Conservation (phyloP, 2,888 invertebrate species). For the Aromia moschata region DNA sequence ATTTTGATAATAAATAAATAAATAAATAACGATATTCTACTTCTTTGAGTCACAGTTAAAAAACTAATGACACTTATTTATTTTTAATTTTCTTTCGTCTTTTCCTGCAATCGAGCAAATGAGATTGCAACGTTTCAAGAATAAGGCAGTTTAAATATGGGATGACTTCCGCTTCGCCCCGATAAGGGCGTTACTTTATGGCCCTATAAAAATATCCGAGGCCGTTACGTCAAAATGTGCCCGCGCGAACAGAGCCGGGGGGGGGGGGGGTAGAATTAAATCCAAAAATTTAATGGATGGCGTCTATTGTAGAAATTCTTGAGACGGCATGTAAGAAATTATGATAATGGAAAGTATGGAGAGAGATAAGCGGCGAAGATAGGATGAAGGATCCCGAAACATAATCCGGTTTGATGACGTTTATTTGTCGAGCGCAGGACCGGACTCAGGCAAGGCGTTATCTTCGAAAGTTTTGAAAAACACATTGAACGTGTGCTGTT, state of each 20-base stretch:
- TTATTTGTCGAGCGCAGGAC: slow-evolving; percentile 39
- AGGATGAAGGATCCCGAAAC: slow-evolving; percentile 32
- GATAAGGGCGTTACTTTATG: slow-evolving; percentile 29
- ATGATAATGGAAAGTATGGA: slow-evolving; percentile 46
- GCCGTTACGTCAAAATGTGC: slow-evolving; percentile 23
- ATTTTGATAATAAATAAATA: no score
- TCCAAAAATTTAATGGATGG: slow-evolving; percentile 39
- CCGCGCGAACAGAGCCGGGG: slow-evolving; percentile 18
- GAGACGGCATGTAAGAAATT: slow-evolving; percentile 42
- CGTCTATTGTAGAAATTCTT: slow-evolving; percentile 38
- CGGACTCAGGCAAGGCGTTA: background rate
- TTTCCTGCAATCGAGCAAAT: background rate
- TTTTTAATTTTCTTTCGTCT: background rate
- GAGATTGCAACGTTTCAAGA: slow-evolving; percentile 19
- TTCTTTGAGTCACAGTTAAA: no score
- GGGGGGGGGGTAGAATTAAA: slow-evolving; percentile 35
- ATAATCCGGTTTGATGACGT: slow-evolving; percentile 48
- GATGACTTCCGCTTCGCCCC: slow-evolving; percentile 27
- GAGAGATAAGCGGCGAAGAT: slow-evolving; percentile 34
- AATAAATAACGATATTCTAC: no score
- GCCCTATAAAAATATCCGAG: slow-evolving; percentile 22
- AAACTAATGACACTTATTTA: no score
- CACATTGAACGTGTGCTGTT: no score
- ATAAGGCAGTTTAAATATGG: slow-evolving; percentile 17
- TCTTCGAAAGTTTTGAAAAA: no score